Evolutionary conservation across 1,140 invertebrate genomes (phyloP), one percentile per base, ranked within the genome.

Genomic region (Pogonomyrmex californicus): DNA sequence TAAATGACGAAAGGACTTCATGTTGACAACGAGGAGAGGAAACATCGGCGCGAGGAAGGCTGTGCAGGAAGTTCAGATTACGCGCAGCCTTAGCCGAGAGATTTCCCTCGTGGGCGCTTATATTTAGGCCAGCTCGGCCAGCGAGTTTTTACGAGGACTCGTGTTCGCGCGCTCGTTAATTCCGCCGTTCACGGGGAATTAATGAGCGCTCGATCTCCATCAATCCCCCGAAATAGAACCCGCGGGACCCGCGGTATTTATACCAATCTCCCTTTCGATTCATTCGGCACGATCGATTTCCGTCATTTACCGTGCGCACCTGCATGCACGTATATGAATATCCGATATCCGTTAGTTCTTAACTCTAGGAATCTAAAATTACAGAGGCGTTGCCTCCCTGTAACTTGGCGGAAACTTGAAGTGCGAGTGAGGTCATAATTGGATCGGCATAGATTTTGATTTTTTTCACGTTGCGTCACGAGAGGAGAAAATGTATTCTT

Each of bases 41-140:
- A 51, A 38, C 44, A 58, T 38, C 12, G n/a, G 33, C 47, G 71
- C 17, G 33, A 62, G 23, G 38, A 89, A 78, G 60, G 70, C 68
- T 56, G 49, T 91, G 56, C 92, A 91, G 92, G 92, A 93, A 93
- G 87, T 91, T 58, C 86, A 81, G 87, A 91, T 91, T 89, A 88
- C 86, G 85, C 47, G 78, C 73, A 56, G 68, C 87, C 70, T 87
- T 86, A 88, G 23, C 23, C 54, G 79, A 83, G 79, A 87, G 79
- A 65, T 71, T 79, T 88, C 65, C 49, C 65, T 68, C 87, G 88
- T 88, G 85, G 88, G 73, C 91, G 92, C 92, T 92, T 93, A 93
- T 94, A 93, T 93, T 94, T 93, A 93, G 93, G 93, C 93, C 92
- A 93, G 88, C 91, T 91, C 86, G 54, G 93, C 89, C n/a, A n/a